Base-by-base conservation (phyloP, 2,113 vertebrate species). In the Oxygymnocypris stewartii region DNA sequence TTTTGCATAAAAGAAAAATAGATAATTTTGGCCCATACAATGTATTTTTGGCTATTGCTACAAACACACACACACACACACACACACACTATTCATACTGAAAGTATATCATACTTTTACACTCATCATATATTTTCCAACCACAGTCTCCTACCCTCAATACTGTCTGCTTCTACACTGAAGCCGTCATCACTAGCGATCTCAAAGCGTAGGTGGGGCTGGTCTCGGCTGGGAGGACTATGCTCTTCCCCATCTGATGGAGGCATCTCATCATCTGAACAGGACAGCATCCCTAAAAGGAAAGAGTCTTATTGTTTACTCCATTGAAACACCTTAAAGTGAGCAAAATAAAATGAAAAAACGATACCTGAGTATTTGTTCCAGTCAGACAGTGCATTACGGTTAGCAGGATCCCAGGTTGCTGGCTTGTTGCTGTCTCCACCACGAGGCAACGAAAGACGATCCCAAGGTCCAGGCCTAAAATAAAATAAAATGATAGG, bases 171-270 rank as follows among this genome's bases (percentile, higher is more conserved):
- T 88, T 96, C 96, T 42, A 96, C 94, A 49, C 92, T 96, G 87
- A 98, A 97, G 61, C 97, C 97, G 44, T 98, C 97, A 59, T 98
- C 96, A 4, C 96, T 97, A 87, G 91, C 95, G 89, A 98, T 97
- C 90, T 97, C 95, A 14, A 97, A 97, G 84, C 92, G 92, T n/a
- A 98, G 90, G 86, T 96, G 95, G 0, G 97, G 96, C 85, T 96
- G 95, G 25, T 96, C 94, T 91, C 89, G 91, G 92, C 92, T 94
- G 0, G 90, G 87, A 14, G 90, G 87, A 84, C 79, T 92, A 31
- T 94, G 94, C 11, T 95, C 96, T 51, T 96, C 96, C 79, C 93
- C 90, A 5, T 95, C 95, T 71, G 93, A 82, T 44, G 92, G 73
- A 85, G 90, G 84, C 87, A 89, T 57, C 89, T 94, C 95, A 9